A percentile compares a stretch with the other conserved stretches of the same genome.
Conservation (phyloP, 2,797 vertebrate genomes). For the Spinus pinus region DNA sequence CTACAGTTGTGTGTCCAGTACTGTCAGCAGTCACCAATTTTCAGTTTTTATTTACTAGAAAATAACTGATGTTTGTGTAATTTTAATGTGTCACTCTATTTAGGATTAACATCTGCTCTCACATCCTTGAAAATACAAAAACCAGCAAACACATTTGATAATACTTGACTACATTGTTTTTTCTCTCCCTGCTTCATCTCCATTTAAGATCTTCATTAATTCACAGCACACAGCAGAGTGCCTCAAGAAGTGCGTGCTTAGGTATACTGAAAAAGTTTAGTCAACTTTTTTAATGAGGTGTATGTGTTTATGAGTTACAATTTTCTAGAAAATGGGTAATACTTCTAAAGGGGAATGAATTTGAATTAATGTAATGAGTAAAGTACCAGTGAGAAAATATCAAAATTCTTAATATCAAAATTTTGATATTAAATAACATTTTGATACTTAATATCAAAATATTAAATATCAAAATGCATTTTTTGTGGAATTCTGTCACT, state of each 20-base stretch:
- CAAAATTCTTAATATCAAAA: no score
- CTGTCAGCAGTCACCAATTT: neutral
- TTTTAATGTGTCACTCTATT: neutral
- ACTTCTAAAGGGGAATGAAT: neutral
- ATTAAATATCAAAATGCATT: neutral
- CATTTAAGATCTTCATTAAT: neutral
- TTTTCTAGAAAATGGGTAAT: neutral
- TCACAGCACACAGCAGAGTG: neutral
- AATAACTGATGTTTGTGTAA: neutral
- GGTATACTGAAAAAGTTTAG: neutral
- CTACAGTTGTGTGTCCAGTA: neutral
- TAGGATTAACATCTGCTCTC: neutral
- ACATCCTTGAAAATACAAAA: neutral
- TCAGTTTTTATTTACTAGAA: neutral
- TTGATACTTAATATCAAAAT: no score
- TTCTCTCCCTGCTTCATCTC: neutral
- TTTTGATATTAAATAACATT: no score
- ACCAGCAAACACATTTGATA: neutral
- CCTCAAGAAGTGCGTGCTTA: neutral
- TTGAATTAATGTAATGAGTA: neutral
- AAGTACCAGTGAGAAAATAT: neutral
- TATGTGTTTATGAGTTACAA: neutral
- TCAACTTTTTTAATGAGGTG: neutral
- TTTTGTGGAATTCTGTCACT: neutral
- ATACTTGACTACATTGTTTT: neutral